phyloP scores from a whole-genome alignment of 2,888 invertebrate genomes.

The Oligia latruncula region DNA sequence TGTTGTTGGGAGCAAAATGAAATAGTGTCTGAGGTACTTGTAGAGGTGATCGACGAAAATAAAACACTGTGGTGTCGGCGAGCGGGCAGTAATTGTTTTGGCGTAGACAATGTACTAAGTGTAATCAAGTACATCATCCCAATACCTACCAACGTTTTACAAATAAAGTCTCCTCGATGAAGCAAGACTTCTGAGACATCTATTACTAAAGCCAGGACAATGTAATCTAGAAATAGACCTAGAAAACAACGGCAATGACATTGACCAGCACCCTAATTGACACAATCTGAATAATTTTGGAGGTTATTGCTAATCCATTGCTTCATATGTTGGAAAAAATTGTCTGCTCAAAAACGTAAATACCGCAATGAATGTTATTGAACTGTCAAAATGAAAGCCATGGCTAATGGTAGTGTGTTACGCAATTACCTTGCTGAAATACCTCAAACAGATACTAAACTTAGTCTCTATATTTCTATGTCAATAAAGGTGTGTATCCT shows the following conservation, averaged over 20 bases:
- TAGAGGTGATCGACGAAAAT: not conserved
- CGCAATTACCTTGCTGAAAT: not conserved
- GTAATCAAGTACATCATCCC: not conserved
- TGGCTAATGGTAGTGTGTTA: not conserved
- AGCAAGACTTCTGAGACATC: not conserved
- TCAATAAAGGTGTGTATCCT: conserved; percentile 29
- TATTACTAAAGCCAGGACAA: not conserved
- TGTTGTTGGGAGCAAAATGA: conserved; percentile 41
- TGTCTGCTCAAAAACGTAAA: not conserved
- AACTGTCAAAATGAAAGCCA: not conserved
- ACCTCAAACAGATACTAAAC: not conserved
- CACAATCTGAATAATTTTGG: not conserved
- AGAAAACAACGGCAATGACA: not conserved
- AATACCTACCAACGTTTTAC: not conserved
- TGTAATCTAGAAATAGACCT: not conserved
- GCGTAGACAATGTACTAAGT: not conserved
- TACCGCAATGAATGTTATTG: not conserved
- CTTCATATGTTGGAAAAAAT: not conserved
- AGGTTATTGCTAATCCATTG: not conserved
- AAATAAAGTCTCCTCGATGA: not conserved
- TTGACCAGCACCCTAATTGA: not conserved
- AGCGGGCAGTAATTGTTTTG: not conserved
- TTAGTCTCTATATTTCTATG: conserved; percentile 4
- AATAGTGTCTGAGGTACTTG: conserved; percentile 15
- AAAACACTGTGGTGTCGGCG: not conserved